Percentiles rank a stretch among this genome's conserved stretches.
These are phyloP conservation scores for Elegia similella DNA, from an alignment of 2,888 invertebrate genomes.

Conservation along the genomic window DNA sequence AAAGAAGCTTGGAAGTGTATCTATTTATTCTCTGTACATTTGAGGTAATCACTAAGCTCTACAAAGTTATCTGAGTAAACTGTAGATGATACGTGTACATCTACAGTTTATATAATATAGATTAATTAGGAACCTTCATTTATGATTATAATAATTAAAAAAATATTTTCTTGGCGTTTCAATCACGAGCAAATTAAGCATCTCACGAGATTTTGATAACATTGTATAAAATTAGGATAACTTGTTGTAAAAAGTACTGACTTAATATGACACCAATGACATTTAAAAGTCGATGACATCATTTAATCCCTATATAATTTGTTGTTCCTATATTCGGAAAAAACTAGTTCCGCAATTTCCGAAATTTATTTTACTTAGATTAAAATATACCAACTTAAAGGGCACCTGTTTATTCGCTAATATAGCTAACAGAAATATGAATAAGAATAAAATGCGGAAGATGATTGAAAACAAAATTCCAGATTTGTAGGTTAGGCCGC, in stretches of 20 bases:
- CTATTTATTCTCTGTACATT: no score
- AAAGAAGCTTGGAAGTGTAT: no score
- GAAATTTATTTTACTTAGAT: no score
- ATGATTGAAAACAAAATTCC: neutral
- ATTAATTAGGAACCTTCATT: neutral
- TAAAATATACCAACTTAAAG: no score
- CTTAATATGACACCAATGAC: neutral
- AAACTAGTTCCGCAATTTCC: no score
- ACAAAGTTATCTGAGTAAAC: no score
- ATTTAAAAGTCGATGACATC: conserved; percentile 1
- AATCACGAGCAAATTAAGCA: neutral
- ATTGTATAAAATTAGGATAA: neutral
- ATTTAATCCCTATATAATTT: neutral
- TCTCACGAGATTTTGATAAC: neutral
- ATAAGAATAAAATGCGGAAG: neutral
- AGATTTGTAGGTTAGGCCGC: conserved; percentile 59
- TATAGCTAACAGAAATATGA: neutral
- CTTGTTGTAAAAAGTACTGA: neutral
- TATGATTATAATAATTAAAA: neutral
- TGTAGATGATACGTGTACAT: no score
- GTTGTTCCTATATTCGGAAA: neutral
- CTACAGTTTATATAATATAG: neutral
- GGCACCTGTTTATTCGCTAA: neutral
- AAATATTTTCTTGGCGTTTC: neutral
- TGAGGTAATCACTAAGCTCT: no score